Conservation (phyloP, 2,888 invertebrate species). For the Ceratothoa steindachneri region DNA sequence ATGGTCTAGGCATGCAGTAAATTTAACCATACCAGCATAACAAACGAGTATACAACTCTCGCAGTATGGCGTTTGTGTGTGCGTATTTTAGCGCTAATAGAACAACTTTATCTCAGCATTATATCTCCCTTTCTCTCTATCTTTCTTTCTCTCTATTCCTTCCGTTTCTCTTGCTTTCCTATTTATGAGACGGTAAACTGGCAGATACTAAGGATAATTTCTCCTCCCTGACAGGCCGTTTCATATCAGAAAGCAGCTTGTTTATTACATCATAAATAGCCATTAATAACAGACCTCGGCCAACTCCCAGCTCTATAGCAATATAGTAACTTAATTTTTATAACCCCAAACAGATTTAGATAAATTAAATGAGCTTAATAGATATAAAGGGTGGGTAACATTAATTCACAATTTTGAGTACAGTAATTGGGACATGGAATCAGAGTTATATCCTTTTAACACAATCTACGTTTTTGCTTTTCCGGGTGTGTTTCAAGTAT, state of each 20-base stretch:
- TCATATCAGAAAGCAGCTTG: background rate
- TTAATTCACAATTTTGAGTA: background rate
- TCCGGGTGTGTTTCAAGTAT: too few species aligned
- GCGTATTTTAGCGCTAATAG: too few species aligned
- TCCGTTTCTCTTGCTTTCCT: background rate
- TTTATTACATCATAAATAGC: conserved; percentile 6
- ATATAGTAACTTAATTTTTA: conserved; percentile 13
- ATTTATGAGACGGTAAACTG: background rate
- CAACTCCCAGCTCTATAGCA: background rate
- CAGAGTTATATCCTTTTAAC: too few species aligned
- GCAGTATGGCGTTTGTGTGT: too few species aligned
- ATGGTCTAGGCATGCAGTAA: too few species aligned
- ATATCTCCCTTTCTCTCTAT: background rate
- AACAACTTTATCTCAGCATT: too few species aligned
- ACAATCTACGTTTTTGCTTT: too few species aligned
- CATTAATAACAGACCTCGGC: conserved; percentile 5
- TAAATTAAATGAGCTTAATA: background rate
- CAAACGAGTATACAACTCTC: too few species aligned
- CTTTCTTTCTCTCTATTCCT: background rate
- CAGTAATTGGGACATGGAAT: background rate
- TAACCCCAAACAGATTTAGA: conserved; percentile 9
- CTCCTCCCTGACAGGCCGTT: background rate
- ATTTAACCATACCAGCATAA: too few species aligned
- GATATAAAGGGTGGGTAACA: background rate
- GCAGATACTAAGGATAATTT: background rate